Base-by-base conservation (phyloP, 1,140 invertebrate genomes). In the Zophobas morio region DNA sequence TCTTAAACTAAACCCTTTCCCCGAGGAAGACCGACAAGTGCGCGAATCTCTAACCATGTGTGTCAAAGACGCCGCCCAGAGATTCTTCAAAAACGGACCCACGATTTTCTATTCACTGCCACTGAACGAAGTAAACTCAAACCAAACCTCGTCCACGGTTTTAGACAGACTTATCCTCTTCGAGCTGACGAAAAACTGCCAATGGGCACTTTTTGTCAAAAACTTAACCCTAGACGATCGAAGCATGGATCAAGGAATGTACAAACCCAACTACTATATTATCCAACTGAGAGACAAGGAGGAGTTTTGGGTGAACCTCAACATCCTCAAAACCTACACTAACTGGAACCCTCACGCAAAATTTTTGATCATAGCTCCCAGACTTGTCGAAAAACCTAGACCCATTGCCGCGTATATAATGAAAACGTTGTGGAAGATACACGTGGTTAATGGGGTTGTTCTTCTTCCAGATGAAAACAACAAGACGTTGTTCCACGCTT, bases 311-410 rank as follows among this genome's bases (percentile, higher is more conserved):
- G 33, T 71, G 39, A 51, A 51, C 47, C 47, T 80, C 1, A 51
- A 74, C n/a, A 47, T 57, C 2, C 74, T 80, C 20, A 70, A 47
- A n/a, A 34, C 35, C 2, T 51, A 73, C 51, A 32, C 2, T 6
- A 57, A 57, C n/a, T 81, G 80, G 80, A 79, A 81, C 57, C 80
- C 80, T 6, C 78, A 73, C 39, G 80, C 78, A 5, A 76, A 78
- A 70, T 81, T 81, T 56, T 54, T 79, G 8, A 47, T 81, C 1
- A 49, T 81, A n/a, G 54, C 80, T n/a, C 36, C 73, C 1, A 49
- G 35, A 5, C 6, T 32, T n/a, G 75, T 73, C 37, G 20, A 63
- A 0, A 54, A 79, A 32, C 70, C 49, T 8, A 3, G 20, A 34
- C 6, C 46, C 46, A 1, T 66, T 0, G 53, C 74, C 8, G 37